These are phyloP conservation scores for Chironomus tentans DNA, from an alignment of 2,888 invertebrate genomes.

Conservation along the genomic window DNA sequence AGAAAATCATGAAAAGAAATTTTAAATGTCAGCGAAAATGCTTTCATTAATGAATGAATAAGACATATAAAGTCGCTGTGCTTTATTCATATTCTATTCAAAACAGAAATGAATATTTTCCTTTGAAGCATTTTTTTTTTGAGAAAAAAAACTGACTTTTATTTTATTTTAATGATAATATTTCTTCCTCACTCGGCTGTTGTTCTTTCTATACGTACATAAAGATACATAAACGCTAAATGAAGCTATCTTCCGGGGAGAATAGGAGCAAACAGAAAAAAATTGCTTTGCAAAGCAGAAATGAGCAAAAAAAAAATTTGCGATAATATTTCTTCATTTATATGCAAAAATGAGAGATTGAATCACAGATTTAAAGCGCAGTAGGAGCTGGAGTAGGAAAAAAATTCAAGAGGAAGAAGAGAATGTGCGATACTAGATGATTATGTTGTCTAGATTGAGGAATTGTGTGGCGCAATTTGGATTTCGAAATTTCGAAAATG, in stretches of 20 bases:
- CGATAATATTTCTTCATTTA: conserved; percentile 24
- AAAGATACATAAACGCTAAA: background rate
- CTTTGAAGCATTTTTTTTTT: background rate
- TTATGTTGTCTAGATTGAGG: no score
- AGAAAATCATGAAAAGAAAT: no score
- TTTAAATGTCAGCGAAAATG: no score
- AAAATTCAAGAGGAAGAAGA: background rate
- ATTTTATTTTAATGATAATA: background rate
- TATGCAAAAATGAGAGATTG: conserved; percentile 20
- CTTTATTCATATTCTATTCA: no score
- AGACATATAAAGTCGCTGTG: no score
- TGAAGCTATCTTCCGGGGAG: background rate
- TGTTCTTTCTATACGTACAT: background rate
- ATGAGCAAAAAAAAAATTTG: background rate
- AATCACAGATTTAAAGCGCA: conserved; percentile 24
- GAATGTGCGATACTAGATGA: no score
- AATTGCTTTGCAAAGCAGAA: background rate
- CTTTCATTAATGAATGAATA: no score
- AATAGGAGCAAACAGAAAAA: background rate
- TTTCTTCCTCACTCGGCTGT: background rate
- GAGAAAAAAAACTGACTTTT: no score
- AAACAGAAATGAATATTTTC: background rate
- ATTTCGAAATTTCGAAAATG: no score
- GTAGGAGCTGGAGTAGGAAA: conserved; percentile 1
- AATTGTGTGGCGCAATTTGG: no score